Base-by-base conservation (phyloP, 1,140 invertebrate genomes). In the Zaprionus lachaisei region DNA sequence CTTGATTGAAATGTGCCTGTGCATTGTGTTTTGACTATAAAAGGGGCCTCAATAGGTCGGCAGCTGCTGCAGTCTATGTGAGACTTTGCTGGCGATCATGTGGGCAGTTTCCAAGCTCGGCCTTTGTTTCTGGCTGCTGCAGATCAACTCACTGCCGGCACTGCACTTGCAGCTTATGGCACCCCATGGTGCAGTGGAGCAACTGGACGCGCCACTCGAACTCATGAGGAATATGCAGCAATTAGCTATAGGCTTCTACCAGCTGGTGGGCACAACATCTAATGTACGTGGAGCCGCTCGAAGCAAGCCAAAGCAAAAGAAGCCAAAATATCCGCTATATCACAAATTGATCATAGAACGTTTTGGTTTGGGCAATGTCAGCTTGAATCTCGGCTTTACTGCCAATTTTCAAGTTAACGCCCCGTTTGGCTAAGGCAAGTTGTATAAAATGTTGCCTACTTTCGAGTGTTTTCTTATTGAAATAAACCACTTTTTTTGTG, bases 281-380 rank as follows among this genome's bases (percentile, higher is more conserved):
- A 44, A 37, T 15, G 31, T 26, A 11, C 49, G 58, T 22, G 20
- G 44, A n/a, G 44, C 62, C n/a, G 41, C 20, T 4, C 80, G 14
- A 9, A 11, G 61, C 7, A 89, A 87, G 6, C 9, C 31, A 11
- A 90, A 85, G 31, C 64, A 72, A 11, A 81, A 83, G 51, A 76
- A 71, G 66, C 77, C 72, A 1, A 77, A 77, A 17, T 26, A 51
- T 15, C 66, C 66, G n/a, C 47, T 55, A 3, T 41, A 44, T 14
- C 38, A 80, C 6, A 74, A 77, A n/a, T 11, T 74, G 49, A 22
- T 79, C 2, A 22, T 91, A 15, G 69, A 87, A 63, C 79, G 79
- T 9, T 66, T 84, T 22, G 81, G 79, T 2, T 73, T 85, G n/a
- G 80, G 84, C 4, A 81, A 80, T 56, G 20, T 90, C 1, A 76